phyloP scores from a whole-genome alignment of 2,888 invertebrate species.

The Limnephilus auricula region DNA sequence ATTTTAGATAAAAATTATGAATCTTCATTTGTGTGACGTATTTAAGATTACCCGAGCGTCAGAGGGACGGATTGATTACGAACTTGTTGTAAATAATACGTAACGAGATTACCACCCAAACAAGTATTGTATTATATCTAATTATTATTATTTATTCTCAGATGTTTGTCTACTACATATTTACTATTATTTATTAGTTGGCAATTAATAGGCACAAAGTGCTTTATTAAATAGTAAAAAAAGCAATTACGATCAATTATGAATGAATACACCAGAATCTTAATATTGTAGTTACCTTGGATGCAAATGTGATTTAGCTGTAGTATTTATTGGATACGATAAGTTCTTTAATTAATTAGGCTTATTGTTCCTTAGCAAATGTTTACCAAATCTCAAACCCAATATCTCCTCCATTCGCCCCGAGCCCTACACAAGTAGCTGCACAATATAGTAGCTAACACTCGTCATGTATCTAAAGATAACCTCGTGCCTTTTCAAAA shows the following conservation, averaged over 20 bases:
- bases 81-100: conserved; percentile 23
- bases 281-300: conserved; percentile 50
- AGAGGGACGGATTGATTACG: not conserved
- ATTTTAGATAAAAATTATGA: conserved; percentile 18
- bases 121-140: conserved; percentile 22
- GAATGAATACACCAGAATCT: conserved; percentile 17
- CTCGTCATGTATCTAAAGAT: not conserved
- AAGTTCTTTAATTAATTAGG: conserved; percentile 31
- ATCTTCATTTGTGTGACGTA: conserved; percentile 35
- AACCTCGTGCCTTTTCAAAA: not conserved
- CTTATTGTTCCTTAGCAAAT: not conserved
- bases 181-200: not conserved
- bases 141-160: conserved; percentile 15
- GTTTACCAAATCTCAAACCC: not conserved
- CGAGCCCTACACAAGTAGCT: not conserved
- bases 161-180: not conserved
- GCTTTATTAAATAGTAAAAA: conserved; percentile 21
- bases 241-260: conserved; percentile 40
- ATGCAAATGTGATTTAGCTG: conserved; percentile 53
- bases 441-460: not conserved
- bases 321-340: conserved; percentile 53
- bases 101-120: conserved; percentile 7
- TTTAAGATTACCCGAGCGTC: conserved; percentile 20
- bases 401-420: not conserved
- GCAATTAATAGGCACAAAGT: conserved; percentile 37